phyloP scores from a whole-genome alignment of 92 coral and sea anemone genomes.

The Chrysogorgia sp. region DNA sequence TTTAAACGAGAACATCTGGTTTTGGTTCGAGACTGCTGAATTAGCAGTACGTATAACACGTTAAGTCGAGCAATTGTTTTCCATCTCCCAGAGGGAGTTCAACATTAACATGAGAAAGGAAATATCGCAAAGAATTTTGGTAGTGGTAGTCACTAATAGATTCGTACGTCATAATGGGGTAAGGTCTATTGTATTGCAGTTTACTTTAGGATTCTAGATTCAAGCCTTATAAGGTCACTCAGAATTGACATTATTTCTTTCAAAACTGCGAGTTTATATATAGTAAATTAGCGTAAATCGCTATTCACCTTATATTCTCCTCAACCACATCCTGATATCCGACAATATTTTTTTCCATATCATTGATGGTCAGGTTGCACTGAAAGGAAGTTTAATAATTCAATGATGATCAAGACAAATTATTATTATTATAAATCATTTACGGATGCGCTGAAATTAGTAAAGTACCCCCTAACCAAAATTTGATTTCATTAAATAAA shows the following conservation, averaged over 20 bases:
- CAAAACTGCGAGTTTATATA: neutral
- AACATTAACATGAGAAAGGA: too few species aligned
- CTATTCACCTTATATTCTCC: constrained; percentile 6
- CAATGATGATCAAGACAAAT: neutral
- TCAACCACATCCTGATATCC: neutral
- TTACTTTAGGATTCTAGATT: neutral
- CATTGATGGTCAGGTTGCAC: neutral
- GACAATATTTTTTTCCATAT: neutral
- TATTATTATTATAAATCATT: neutral
- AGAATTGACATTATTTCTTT: neutral
- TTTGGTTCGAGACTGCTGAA: too few species aligned
- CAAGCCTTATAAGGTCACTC: neutral
- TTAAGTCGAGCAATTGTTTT: too few species aligned
- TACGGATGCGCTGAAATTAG: neutral
- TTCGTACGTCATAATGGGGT: too few species aligned
- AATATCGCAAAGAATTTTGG: too few species aligned
- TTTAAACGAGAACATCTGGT: too few species aligned
- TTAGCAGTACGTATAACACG: too few species aligned
- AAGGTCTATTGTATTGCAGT: too few species aligned
- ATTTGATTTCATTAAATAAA: too few species aligned
- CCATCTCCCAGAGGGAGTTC: too few species aligned
- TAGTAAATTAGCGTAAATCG: neutral
- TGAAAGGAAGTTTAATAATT: neutral
- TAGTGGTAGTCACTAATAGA: too few species aligned
- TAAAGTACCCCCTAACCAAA: too few species aligned